Evolutionary conservation across 2,113 vertebrate genomes (phyloP).

Genomic region (Caranx ignobilis): DNA sequence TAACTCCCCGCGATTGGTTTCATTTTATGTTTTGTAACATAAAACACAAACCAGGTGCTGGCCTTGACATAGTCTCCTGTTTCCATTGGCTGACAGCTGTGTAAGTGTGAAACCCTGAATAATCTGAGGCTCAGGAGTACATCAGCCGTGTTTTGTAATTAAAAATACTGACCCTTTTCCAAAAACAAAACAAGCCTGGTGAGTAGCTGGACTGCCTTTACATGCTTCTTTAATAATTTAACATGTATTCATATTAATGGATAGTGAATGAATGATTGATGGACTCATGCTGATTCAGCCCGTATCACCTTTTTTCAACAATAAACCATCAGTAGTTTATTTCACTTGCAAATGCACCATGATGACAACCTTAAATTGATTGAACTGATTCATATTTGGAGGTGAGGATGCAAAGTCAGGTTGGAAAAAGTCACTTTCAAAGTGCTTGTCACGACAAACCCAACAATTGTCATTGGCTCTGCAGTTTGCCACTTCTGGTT

Average conservation of each 20-base stretch:
- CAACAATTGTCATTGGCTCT: neutral
- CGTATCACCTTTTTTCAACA: neutral
- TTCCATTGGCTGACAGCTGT: conserved; percentile 15
- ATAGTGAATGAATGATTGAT: neutral
- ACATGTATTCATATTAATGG: neutral
- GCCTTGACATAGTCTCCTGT: neutral
- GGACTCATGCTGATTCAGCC: neutral
- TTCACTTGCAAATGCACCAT: neutral
- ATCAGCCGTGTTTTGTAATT: neutral
- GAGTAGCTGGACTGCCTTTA: neutral
- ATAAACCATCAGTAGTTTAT: neutral
- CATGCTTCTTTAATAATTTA: neutral
- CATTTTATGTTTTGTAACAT: conserved; percentile 2
- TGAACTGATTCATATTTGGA: neutral
- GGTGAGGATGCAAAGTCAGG: neutral
- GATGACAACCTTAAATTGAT: neutral
- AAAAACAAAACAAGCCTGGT: neutral
- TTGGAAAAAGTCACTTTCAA: neutral
- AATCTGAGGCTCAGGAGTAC: neutral
- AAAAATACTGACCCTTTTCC: neutral
- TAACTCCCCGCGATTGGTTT: conserved; percentile 8
- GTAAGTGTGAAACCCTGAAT: conserved; percentile 5
- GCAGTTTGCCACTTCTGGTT: neutral
- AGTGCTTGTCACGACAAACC: neutral
- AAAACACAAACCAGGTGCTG: neutral